Evolutionary conservation across 2,797 vertebrate genomes (phyloP), one percentile per base, ranked within the genome.

Genomic region (Bradypus variegatus): DNA sequence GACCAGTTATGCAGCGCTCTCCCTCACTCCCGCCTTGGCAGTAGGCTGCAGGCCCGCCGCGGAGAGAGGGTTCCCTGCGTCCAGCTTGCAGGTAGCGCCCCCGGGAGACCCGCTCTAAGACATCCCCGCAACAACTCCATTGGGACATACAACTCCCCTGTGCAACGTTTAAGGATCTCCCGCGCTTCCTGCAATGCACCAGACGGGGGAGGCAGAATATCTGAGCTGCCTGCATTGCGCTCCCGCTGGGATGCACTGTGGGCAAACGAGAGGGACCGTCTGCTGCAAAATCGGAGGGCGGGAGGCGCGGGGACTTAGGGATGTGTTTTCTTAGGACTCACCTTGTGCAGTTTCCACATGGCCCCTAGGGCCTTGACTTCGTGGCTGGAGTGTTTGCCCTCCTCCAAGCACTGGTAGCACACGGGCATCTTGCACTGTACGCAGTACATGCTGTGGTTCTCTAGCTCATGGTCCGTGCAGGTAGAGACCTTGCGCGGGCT

Each of bases 291-390:
- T 76, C 50, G 1, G 77, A 76, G 85, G 87, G 19, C 58, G 8
- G 0, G 77, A 72, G 79, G 78, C 27, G 36, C 58, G 9, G 70
- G 69, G 84, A 93, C 36, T 62, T 53, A 38, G 45, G 72, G 70
- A 21, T 41, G 86, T 83, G 27, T 48, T 93, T 86, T 62, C 38
- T 45, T 27, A 53, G n/a, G 65, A 95, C 97, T 98, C 96, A 99
- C 99, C 99, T 99, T 99, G 97, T 99, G 99, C 75, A 99, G 98
- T 96, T 99, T 99, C 99, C 99, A 99, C 99, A 99, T 99, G 53
- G 99, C 99, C 8, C 99, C 99, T 93, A 99, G 95, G 6, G 99
- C 99, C 96, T 99, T 99, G 95, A 99, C 99, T 94, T 99, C 99
- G 55, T 99, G 99, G 73, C 98, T 98, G 93, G 98, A 98, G 97